Conservation (phyloP, 1,140 invertebrate species). For the Drosophila bifasciata region DNA sequence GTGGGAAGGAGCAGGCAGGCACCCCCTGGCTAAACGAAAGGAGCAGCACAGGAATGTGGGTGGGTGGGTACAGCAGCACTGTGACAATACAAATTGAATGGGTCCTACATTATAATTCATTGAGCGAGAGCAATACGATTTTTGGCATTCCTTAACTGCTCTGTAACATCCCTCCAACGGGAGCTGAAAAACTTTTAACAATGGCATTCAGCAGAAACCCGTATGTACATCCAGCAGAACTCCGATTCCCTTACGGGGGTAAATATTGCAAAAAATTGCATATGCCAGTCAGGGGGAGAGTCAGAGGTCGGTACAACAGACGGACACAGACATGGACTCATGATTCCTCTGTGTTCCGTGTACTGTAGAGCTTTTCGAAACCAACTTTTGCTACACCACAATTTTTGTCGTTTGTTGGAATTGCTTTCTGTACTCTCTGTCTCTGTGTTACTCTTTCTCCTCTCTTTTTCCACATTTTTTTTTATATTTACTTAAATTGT, state of each 20-base stretch:
- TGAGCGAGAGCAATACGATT: slow-evolving; percentile 60
- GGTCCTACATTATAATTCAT: slow-evolving; percentile 70
- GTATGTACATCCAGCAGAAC: neutral
- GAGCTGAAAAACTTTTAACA: slow-evolving; percentile 55
- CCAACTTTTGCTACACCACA: slow-evolving; percentile 44
- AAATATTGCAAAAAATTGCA: slow-evolving; percentile 42
- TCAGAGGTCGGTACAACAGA: too few species aligned
- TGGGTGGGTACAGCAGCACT: neutral
- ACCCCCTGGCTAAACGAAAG: too few species aligned
- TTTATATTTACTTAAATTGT: slow-evolving; percentile 67
- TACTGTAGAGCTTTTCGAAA: slow-evolving; percentile 17
- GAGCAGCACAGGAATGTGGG: too few species aligned
- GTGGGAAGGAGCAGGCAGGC: too few species aligned
- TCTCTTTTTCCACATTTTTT: slow-evolving; percentile 17
- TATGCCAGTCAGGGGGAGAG: slow-evolving; percentile 35
- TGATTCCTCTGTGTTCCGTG: neutral
- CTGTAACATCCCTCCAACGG: slow-evolving; percentile 3
- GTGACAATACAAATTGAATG: slow-evolving; percentile 67
- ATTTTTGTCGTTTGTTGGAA: slow-evolving; percentile 63
- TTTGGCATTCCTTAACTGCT: slow-evolving; percentile 54
- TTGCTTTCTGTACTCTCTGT: slow-evolving; percentile 35
- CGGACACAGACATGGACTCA: neutral
- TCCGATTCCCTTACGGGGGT: neutral
- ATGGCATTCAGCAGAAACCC: slow-evolving; percentile 52
- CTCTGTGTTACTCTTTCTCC: neutral